phyloP scores from a whole-genome alignment of 1,140 invertebrate species.

The Neodiprion lecontei region DNA sequence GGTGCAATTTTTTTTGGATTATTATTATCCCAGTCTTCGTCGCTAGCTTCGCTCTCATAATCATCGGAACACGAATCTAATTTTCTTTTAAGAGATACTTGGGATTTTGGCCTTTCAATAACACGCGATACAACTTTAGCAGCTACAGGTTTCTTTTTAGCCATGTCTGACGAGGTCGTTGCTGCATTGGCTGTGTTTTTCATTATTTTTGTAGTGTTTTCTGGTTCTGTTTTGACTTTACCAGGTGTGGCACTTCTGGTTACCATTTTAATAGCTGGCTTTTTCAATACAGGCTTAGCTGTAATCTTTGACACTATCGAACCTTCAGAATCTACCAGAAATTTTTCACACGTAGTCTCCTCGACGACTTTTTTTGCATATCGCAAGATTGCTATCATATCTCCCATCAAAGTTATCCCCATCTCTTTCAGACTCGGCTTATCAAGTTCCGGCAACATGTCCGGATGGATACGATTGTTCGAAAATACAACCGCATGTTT shows the following conservation, averaged over 20 bases:
- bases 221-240: not conserved
- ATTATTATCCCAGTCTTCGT: constrained; percentile 34
- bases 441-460: constrained; percentile 77
- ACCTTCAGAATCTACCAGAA: constrained; percentile 54
- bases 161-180: not conserved
- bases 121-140: constrained; percentile 32
- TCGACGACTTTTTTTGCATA: constrained; percentile 75
- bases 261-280: not conserved
- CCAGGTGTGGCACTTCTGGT: not conserved
- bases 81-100: constrained; percentile 38
- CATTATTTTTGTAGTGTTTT: not conserved
- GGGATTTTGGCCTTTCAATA: constrained; percentile 30
- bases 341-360: constrained; percentile 62
- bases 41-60: constrained; percentile 33
- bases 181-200: not conserved
- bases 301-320: not conserved
- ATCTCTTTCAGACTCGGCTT: constrained; percentile 79
- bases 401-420: constrained; percentile 77
- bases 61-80: constrained; percentile 21
- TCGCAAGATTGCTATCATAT: constrained; percentile 78
- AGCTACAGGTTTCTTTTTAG: not conserved
- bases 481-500: constrained; percentile 77
- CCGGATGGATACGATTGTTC: constrained; percentile 76
- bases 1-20: constrained; percentile 40
- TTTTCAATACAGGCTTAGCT: not conserved